phyloP scores from a whole-genome alignment of 37 sponge, comb jelly and placozoan species.

The Dysidea cf. avara region DNA sequence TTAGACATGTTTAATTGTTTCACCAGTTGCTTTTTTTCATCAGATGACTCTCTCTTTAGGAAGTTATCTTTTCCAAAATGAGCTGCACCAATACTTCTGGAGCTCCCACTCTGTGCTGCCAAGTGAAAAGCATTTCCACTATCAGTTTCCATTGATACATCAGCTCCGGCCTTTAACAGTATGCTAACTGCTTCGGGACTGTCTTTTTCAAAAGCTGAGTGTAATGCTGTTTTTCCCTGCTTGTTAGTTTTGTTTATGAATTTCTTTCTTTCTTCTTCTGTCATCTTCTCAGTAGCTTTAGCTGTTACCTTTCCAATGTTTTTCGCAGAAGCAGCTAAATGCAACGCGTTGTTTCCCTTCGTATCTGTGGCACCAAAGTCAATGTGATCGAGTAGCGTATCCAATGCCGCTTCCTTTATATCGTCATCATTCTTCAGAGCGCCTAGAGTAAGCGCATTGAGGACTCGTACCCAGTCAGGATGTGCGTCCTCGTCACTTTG shows the following conservation, averaged over 20 bases:
- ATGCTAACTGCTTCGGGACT: constrained; percentile 4
- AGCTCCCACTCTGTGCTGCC: background rate
- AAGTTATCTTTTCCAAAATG: background rate
- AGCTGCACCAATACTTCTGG: background rate
- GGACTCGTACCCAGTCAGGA: constrained; percentile 10
- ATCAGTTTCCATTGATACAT: background rate
- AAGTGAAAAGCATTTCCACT: constrained; percentile 8
- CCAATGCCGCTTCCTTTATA: no score
- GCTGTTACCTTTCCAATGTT: background rate
- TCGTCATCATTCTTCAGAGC: constrained; percentile 6
- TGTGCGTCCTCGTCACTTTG: background rate
- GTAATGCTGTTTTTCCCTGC: constrained; percentile 27
- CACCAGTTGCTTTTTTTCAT: background rate
- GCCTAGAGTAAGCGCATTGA: background rate
- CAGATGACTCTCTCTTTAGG: background rate
- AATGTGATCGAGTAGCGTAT: no score
- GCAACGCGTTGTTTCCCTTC: constrained; percentile 17
- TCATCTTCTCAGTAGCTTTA: background rate
- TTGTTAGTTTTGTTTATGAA: background rate
- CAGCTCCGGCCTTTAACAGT: constrained; percentile 2
- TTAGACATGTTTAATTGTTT: background rate
- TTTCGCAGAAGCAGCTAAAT: constrained; percentile 3
- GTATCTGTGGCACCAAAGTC: background rate
- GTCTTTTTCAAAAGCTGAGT: constrained; percentile 18
- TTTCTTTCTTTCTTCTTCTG: background rate